phyloP scores from a whole-genome alignment of 2,888 invertebrate species.

The Melanchra persicariae region DNA sequence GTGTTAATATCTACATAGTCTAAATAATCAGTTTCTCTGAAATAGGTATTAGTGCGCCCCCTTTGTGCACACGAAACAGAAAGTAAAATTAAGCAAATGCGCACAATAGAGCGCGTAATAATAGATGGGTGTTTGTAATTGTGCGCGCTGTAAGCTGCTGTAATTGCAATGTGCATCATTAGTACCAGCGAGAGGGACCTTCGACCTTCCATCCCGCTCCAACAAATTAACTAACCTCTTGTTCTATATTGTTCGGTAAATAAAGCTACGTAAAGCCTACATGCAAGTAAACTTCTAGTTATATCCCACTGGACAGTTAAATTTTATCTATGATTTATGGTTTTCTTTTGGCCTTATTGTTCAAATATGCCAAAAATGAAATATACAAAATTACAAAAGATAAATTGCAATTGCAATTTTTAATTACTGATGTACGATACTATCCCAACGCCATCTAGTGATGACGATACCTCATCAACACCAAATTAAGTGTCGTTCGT shows the following conservation, averaged over 20 bases:
- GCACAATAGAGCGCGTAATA: constrained; percentile 71
- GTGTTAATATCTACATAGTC: constrained; percentile 33
- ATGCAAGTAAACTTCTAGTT: constrained; percentile 31
- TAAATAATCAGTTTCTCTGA: constrained; percentile 50
- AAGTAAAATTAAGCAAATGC: constrained; percentile 74
- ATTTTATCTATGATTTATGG: constrained; percentile 21
- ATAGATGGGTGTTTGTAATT: constrained; percentile 77
- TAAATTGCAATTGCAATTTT: background rate
- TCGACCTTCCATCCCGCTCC: constrained; percentile 44
- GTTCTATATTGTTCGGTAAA: constrained; percentile 60
- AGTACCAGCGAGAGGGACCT: constrained; percentile 66
- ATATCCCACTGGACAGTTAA: constrained; percentile 29
- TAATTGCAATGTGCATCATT: constrained; percentile 82
- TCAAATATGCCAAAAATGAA: constrained; percentile 1
- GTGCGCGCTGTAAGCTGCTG: constrained; percentile 72
- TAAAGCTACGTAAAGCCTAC: constrained; percentile 41
- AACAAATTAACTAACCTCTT: constrained; percentile 60
- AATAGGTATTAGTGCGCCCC: constrained; percentile 45
- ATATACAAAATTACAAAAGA: background rate
- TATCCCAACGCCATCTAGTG: constrained; percentile 35
- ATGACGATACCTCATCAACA: constrained; percentile 52
- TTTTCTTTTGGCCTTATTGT: constrained; percentile 9
- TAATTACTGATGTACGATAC: background rate
- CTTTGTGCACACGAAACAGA: constrained; percentile 54
- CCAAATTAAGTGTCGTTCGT: constrained; percentile 67